These are phyloP conservation scores for Calypte anna DNA, from an alignment of 2,113 vertebrate genomes.

Conservation along the genomic window DNA sequence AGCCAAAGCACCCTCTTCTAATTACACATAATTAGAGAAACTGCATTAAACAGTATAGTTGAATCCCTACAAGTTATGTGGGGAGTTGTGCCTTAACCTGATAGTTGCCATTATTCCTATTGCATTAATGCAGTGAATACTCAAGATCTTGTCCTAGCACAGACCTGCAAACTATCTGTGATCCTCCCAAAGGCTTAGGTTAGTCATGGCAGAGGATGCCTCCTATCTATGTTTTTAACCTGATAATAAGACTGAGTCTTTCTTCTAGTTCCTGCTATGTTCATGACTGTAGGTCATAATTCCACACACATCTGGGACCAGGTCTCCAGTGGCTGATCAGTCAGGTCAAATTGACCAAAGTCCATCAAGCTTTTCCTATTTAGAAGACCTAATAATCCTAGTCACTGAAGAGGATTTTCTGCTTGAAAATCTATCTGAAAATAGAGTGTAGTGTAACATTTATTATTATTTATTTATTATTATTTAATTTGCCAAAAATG, in stretches of 20 bases:
- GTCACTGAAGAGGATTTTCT: neutral
- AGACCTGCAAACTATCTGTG: neutral
- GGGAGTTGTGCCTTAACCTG: neutral
- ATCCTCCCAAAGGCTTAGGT: neutral
- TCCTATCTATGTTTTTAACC: neutral
- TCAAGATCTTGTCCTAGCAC: fast-evolving
- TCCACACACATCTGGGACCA: neutral
- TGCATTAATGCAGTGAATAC: fast-evolving
- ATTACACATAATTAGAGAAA: neutral
- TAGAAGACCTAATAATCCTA: neutral
- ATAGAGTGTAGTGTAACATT: neutral
- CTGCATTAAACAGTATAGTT: neutral
- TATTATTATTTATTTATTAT: too few relatives aligned
- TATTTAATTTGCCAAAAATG: neutral
- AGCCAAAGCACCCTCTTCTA: neutral
- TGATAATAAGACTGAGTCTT: neutral
- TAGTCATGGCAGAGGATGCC: neutral
- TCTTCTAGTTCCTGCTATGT: neutral
- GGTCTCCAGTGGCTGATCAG: neutral
- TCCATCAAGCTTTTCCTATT: neutral
- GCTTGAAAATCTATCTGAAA: neutral
- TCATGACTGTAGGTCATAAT: neutral
- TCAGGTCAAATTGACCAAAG: neutral
- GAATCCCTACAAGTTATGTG: neutral
- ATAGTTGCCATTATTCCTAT: neutral